Evolutionary conservation across 2,113 vertebrate species (phyloP).

Genomic region (Alligator mississippiensis): DNA sequence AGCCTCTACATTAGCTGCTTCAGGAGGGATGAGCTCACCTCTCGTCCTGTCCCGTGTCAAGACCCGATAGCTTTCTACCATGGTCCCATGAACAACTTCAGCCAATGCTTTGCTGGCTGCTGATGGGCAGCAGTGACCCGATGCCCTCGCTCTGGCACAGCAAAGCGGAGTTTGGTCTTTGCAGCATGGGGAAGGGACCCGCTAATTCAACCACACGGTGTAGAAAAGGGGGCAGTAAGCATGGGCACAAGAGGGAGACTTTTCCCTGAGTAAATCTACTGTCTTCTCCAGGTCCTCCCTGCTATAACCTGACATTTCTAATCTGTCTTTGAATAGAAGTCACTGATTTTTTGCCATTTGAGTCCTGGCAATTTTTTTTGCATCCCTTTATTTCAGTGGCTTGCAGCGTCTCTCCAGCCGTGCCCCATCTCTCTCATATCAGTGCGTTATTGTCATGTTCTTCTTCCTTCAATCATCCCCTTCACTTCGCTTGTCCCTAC

Average conservation of each 20-base stretch:
- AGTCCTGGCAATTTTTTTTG: not conserved
- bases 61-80: too few species aligned
- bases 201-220: too few species aligned
- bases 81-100: not conserved
- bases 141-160: too few species aligned
- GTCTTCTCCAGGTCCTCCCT: not conserved
- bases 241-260: not conserved
- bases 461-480: not conserved
- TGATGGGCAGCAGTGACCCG: too few species aligned
- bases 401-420: not conserved
- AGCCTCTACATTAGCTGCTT: not conserved
- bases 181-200: not conserved
- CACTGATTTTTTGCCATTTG: fast-evolving
- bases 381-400: fast-evolving
- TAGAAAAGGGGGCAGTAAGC: too few species aligned
- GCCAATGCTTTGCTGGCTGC: not conserved
- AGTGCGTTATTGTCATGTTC: fast-evolving
- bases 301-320: not conserved
- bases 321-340: not conserved
- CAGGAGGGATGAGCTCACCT: too few species aligned
- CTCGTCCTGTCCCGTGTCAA: too few species aligned
- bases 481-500: not conserved
- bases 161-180: not conserved
- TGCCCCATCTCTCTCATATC: not conserved
- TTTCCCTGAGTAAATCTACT: not conserved